Percentiles rank a stretch among this genome's conserved stretches.
These are phyloP conservation scores for Chrysolina oricalcia DNA, from an alignment of 2,888 invertebrate genomes.

Conservation along the genomic window DNA sequence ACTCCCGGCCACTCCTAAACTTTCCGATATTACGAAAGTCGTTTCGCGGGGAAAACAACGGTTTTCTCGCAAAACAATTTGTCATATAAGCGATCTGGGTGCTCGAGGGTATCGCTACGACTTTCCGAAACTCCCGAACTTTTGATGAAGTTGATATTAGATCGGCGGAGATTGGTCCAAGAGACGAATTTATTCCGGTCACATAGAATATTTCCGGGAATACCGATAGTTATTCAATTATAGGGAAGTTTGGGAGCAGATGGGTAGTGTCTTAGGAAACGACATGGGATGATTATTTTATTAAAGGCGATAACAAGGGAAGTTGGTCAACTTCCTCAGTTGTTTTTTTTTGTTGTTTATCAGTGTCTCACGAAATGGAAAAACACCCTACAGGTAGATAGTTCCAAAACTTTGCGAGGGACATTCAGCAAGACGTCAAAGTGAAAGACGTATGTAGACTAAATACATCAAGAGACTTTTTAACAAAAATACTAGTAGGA, in stretches of 20 bases:
- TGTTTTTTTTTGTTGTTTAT: too few species aligned
- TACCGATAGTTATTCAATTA: constrained; percentile 10
- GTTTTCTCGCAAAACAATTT: constrained; percentile 44
- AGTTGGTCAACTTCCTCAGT: too few species aligned
- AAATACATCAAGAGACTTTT: too few species aligned
- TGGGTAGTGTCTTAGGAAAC: too few species aligned
- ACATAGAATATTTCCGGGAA: constrained; percentile 13
- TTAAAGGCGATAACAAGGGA: too few species aligned
- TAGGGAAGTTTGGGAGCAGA: background rate
- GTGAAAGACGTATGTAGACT: too few species aligned
- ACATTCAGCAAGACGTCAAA: too few species aligned
- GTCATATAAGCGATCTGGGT: constrained; percentile 40
- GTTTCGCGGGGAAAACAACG: constrained; percentile 42
- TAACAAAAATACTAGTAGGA: too few species aligned
- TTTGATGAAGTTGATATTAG: constrained; percentile 41
- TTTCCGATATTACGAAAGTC: constrained; percentile 39
- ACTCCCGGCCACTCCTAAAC: constrained; percentile 28
- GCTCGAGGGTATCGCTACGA: constrained; percentile 33
- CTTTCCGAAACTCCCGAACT: constrained; percentile 34
- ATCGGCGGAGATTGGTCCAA: constrained; percentile 16
- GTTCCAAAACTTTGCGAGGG: too few species aligned
- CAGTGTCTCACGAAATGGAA: too few species aligned
- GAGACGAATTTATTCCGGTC: constrained; percentile 29
- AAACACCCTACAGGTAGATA: too few species aligned
- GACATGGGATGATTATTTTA: too few species aligned